Percentiles rank a stretch among this genome's conserved stretches.
phyloP scores from a whole-genome alignment of 1,140 invertebrate genomes.

The Vanessa tameamea region DNA sequence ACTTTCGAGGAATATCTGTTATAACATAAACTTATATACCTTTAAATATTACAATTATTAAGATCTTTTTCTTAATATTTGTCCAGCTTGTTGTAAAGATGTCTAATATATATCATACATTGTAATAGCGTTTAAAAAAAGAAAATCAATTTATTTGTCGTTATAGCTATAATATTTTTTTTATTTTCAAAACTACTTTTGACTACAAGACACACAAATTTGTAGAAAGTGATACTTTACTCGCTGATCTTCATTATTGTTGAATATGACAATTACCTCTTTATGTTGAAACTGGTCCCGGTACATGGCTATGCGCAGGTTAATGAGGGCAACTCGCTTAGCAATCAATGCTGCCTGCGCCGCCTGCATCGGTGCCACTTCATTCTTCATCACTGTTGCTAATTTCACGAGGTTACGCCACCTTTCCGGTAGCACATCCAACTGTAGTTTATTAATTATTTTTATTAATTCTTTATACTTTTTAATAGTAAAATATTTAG shows the following conservation, averaged over 20 bases:
- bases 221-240: neutral
- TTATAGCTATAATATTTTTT: too few relatives aligned
- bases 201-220: neutral
- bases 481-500: neutral
- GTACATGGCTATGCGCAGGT: constrained; percentile 89
- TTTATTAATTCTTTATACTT: neutral
- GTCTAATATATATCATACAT: neutral
- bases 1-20: constrained; percentile 85
- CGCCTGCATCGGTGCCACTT: constrained; percentile 89
- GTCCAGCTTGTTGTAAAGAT: too few relatives aligned
- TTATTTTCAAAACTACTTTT: too few relatives aligned
- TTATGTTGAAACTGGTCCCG: constrained; percentile 85
- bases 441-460: constrained; percentile 48
- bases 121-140: neutral
- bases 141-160: too few relatives aligned
- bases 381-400: constrained; percentile 91
- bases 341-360: constrained; percentile 83
- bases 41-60: too few relatives aligned
- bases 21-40: constrained; percentile 1
- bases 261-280: constrained; percentile 49
- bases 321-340: constrained; percentile 87
- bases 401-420: constrained; percentile 94
- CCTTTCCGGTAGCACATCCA: constrained; percentile 90
- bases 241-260: neutral
- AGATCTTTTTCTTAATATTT: too few relatives aligned